Conservation (phyloP, 2,113 vertebrate species). For the Mus spicilegus region DNA sequence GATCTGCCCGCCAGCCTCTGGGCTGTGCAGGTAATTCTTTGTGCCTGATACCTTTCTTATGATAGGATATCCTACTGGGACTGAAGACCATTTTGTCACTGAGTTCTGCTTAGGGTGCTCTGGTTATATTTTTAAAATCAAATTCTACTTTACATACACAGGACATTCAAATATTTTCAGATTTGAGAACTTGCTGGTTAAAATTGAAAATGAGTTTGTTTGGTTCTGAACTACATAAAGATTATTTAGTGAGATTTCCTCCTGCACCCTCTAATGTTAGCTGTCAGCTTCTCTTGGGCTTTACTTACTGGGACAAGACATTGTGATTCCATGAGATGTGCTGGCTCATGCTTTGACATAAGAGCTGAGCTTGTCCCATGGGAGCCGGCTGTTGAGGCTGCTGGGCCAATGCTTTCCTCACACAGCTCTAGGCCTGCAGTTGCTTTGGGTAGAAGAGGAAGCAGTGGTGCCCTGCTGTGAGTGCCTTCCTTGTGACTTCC, state of each 20-base stretch:
- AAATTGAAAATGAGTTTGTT: conserved; percentile 15
- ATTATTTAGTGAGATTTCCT: neutral
- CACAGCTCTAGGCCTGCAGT: neutral
- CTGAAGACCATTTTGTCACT: neutral
- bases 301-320: neutral
- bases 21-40: neutral
- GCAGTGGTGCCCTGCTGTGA: neutral
- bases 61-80: neutral
- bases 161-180: neutral
- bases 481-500: neutral
- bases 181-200: conserved; percentile 38
- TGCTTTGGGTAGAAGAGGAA: neutral
- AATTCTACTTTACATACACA: neutral
- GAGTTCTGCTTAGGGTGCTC: neutral
- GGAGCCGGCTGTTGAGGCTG: neutral
- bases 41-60: neutral
- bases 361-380: neutral
- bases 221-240: neutral
- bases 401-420: neutral
- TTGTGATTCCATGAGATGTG: neutral
- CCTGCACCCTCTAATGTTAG: neutral
- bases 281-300: neutral
- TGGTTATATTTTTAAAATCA: conserved; percentile 41
- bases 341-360: neutral
- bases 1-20: neutral